Evolutionary conservation across 1,140 invertebrate species (phyloP), one percentile per base, ranked within the genome.

Genomic region (Archivesica marissinica): DNA sequence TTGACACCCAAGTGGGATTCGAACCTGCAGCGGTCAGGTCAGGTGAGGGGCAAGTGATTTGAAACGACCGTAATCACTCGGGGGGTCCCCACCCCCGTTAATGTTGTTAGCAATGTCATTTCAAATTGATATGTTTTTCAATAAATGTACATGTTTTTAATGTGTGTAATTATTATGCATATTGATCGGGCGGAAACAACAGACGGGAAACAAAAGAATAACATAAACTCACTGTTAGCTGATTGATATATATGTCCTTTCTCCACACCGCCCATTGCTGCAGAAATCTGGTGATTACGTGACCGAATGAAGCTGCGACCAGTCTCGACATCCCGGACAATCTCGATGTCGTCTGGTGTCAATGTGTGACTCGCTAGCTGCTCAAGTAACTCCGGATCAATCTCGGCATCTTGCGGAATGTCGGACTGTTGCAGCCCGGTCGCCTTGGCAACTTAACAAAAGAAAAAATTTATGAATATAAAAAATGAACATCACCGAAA

Each of bases 331-430:
- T 92, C 91, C 0, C 74, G 75, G 15, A 90, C 86, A n/a, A 93
- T 85, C 56, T 93, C 90, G 13, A 93, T 87, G 70, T 93, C 92
- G 15, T 92, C 92, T 2, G 92, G 90, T 13, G 86, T 83, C 13
- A 93, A 56, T 0, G 86, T 85, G 28, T 92, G 84, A 39, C 87
- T 90, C 9, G 87, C 86, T 38, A 93, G 79, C 0, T 92, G 89
- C 13, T 93, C 89, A 61, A 93, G 64, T 25, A 93, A 78, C 33
- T 90, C 91, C 44, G 86, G 89, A 87, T 89, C 90, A 35, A 93
- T 86, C 52, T 92, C 91, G 2, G 91, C 89, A 68, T 93, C 91
- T 28, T 56, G 78, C n/a, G 91, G 89, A 13, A 93, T 81, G 1
- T 82, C 61, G 1, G 78, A 70, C 33, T 85, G 81, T 39, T 88